phyloP scores from a whole-genome alignment of 2,888 invertebrate genomes.

The Mythimna lalbum region DNA sequence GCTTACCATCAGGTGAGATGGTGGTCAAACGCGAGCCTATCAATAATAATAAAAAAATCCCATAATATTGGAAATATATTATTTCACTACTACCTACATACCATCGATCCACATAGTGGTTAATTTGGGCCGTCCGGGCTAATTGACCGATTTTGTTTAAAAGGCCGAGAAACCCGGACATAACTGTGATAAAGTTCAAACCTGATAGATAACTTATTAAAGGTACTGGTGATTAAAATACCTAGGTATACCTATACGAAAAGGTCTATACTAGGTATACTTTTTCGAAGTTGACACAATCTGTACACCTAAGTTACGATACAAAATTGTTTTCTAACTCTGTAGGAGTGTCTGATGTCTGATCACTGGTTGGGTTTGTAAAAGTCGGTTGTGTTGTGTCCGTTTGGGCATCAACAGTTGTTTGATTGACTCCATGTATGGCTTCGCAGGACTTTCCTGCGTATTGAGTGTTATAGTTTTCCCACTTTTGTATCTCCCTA shows the following conservation, averaged over 20 bases:
- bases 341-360: constrained; percentile 4
- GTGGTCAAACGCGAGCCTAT: too few relatives aligned
- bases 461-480: constrained; percentile 72
- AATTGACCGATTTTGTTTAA: background rate
- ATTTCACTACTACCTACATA: background rate
- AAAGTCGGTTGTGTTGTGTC: background rate
- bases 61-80: background rate
- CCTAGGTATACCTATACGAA: too few relatives aligned
- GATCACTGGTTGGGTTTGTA: background rate
- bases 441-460: constrained; percentile 70
- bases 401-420: background rate
- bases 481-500: constrained; percentile 72
- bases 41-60: too few relatives aligned
- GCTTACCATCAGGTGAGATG: too few relatives aligned
- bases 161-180: background rate
- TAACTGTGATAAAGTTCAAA: background rate
- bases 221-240: constrained; percentile 10
- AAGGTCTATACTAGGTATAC: too few relatives aligned
- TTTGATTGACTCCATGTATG: constrained; percentile 61
- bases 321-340: constrained; percentile 12
- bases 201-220: background rate
- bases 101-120: background rate
- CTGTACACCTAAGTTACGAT: constrained; percentile 1
- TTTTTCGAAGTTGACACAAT: background rate
- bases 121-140: background rate